phyloP scores from a whole-genome alignment of 2,888 invertebrate species.

The Mylabris sibirica region DNA sequence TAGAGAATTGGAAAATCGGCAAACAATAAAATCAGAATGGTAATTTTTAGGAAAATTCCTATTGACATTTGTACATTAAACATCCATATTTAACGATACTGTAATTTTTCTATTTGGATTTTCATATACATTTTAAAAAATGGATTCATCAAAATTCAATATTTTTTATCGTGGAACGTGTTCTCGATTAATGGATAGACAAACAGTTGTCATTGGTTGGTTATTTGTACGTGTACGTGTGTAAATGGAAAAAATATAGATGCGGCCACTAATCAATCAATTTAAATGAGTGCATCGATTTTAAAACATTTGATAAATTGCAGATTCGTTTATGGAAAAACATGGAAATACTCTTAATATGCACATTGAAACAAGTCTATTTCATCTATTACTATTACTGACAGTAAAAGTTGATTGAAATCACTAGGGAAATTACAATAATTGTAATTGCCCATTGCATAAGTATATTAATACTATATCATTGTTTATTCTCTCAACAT shows the following conservation, averaged over 20 bases:
- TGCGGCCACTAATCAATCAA: conserved; percentile 27
- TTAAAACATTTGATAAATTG: conserved; percentile 41
- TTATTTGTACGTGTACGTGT: neutral
- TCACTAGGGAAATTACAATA: conserved; percentile 3
- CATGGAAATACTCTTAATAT: conserved; percentile 41
- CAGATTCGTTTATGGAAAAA: conserved; percentile 38
- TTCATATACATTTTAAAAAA: neutral
- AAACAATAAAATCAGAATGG: conserved; percentile 5
- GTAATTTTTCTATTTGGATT: neutral
- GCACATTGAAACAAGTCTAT: conserved; percentile 12
- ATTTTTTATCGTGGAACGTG: neutral
- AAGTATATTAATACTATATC: neutral
- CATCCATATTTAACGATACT: neutral
- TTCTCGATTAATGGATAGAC: neutral
- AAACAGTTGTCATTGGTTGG: neutral
- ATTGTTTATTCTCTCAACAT: neutral
- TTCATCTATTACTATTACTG: neutral
- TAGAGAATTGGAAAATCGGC: neutral
- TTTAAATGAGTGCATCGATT: conserved; percentile 38
- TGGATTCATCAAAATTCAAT: neutral
- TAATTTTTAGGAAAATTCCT: neutral
- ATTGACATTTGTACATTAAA: neutral
- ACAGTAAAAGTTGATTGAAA: conserved; percentile 8
- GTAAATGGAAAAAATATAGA: neutral
- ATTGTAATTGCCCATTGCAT: neutral